phyloP scores from a whole-genome alignment of 2,113 vertebrate species.

The Poecilia latipinna region DNA sequence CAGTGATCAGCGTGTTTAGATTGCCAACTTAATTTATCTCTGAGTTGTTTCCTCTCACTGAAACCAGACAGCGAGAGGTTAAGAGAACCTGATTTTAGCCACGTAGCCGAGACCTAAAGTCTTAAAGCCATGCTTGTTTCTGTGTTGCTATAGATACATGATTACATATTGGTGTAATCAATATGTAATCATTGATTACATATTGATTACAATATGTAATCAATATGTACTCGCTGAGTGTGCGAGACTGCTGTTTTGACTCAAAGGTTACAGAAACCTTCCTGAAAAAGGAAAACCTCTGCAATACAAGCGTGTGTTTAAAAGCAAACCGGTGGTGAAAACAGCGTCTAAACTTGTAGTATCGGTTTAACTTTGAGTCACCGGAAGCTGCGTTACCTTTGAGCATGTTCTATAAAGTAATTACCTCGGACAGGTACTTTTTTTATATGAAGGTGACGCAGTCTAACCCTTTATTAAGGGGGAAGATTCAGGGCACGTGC shows the following conservation, averaged over 20 bases:
- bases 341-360: not conserved
- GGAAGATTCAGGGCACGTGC: not conserved
- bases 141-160: not conserved
- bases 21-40: not conserved
- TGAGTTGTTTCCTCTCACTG: not conserved
- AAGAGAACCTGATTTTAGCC: not conserved
- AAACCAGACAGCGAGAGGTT: not conserved
- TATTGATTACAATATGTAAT: no score
- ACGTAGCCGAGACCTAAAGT: not conserved
- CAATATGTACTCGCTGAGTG: not conserved
- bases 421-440: not conserved
- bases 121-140: not conserved
- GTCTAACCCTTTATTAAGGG: not conserved
- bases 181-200: no score
- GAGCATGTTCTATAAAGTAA: no score
- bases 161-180: not conserved
- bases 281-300: not conserved
- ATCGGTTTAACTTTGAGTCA: constrained; percentile 2
- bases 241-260: not conserved
- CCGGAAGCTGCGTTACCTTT: not conserved
- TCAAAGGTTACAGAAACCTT: constrained; percentile 6
- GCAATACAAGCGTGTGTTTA: not conserved
- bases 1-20: not conserved
- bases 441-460: not conserved
- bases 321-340: not conserved